These are phyloP conservation scores for Coryphaenoides rupestris DNA, from an alignment of 2,113 vertebrate genomes.

Conservation along the genomic window DNA sequence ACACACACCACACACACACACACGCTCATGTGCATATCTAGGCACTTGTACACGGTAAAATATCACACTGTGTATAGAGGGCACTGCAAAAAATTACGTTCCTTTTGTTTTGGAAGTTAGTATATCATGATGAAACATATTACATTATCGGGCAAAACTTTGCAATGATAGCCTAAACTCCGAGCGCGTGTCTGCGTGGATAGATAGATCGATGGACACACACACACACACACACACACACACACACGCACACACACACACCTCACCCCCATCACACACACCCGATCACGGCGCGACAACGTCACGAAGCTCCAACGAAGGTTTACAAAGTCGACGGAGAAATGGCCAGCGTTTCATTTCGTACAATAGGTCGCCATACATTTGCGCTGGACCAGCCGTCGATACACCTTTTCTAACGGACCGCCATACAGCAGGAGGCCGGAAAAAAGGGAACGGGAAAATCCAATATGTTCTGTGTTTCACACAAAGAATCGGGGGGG, in stretches of 20 bases:
- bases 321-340: background rate
- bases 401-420: conserved; percentile 39
- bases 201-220: no score
- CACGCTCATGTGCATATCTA: background rate
- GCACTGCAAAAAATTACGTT: no score
- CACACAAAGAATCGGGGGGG: conserved; percentile 58
- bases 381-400: conserved; percentile 25
- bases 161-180: no score
- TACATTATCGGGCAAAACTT: no score
- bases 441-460: conserved; percentile 12
- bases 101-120: no score
- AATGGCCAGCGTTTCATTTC: background rate
- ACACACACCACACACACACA: conserved; percentile 18
- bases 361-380: conserved; percentile 11
- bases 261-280: conserved; percentile 3
- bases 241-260: conserved; percentile 4
- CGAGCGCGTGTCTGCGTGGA: no score
- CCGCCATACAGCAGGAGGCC: conserved; percentile 9
- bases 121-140: no score
- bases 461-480: conserved; percentile 45
- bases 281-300: conserved; percentile 8
- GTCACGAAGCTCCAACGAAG: conserved; percentile 5
- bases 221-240: background rate
- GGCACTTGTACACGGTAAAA: conserved; percentile 2
- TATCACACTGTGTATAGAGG: no score